Base-by-base conservation (phyloP, 1,140 invertebrate genomes). In the Olivierus martensii region DNA sequence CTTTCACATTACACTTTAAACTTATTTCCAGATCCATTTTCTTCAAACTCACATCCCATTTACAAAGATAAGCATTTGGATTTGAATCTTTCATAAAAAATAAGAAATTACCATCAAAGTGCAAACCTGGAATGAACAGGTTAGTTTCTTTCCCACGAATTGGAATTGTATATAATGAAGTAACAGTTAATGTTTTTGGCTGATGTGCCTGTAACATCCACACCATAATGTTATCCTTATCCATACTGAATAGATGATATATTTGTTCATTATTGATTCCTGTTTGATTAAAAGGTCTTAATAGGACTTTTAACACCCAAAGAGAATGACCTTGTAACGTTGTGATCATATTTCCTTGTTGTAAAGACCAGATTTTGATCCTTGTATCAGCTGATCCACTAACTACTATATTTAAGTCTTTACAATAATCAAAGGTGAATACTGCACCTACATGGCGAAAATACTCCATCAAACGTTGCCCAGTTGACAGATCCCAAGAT, bases 341-440 rank as follows among this genome's bases (percentile, higher is more conserved):
- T 19, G 68, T 64, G 14, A 67, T 63, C 59, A 69, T 65, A 19
- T 62, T 49, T 14, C 69, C 71, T 19, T 65, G 66, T 18, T 66
- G 63, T 11, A 66, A 62, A 48, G 65, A 67, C 71, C 71, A 73
- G 39, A 72, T 59, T 51, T 71, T 72, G 3, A 72, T 59, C 49
- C 62, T 62, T 54, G 65, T 67, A 53, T 73, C 72, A 17, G 70
- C 68, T 14, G 69, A 66, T 41, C 69, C 72, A 59, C 65, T 70
- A 22, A 63, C 52, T 49, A 73, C 51, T 11, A 72, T 49, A 21
- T 71, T 69, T 28, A 71, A 55, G 4, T 69, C 69, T 21, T 66
- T 65, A 5, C 67, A 71, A 58, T 71, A 72, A 55, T 64, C 61
- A 56, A 69, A 69, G 12, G 63, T 64, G 58, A 71, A 71, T 0